Conservation (phyloP, 2,113 vertebrate genomes). For the human region DNA sequence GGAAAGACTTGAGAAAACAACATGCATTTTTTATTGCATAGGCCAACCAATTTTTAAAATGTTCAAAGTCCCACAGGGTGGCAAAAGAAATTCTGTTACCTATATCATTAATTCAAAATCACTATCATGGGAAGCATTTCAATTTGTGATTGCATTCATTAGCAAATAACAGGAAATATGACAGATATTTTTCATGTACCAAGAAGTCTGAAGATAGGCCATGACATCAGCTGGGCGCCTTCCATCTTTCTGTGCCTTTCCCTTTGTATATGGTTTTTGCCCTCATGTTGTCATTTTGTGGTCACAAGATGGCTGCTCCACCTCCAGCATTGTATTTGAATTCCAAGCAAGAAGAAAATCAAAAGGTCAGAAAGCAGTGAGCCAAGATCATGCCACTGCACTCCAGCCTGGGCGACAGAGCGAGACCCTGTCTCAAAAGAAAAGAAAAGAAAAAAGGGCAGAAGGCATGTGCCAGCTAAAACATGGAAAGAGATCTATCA, state of each 20-base stretch:
- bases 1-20: constrained; percentile 5
- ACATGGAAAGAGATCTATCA: not conserved
- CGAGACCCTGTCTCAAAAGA: too few relatives aligned
- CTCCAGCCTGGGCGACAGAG: too few relatives aligned
- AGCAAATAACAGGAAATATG: constrained; percentile 5
- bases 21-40: not conserved
- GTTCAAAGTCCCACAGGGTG: not conserved
- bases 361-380: not conserved
- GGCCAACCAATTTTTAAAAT: not conserved
- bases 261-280: not conserved
- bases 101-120: constrained; percentile 34
- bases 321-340: not conserved
- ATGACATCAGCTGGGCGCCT: not conserved
- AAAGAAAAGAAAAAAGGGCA: not conserved
- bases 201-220: not conserved
- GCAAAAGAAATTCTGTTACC: constrained; percentile 34
- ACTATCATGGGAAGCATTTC: not conserved
- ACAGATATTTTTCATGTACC: not conserved
- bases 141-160: not conserved
- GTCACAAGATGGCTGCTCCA: not conserved
- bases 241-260: not conserved
- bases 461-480: not conserved
- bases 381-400: too few relatives aligned
- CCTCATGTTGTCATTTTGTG: constrained; percentile 22
- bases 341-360: constrained; percentile 14